Evolutionary conservation across 2,113 vertebrate species (phyloP).

Genomic region (Tinamus guttatus): DNA sequence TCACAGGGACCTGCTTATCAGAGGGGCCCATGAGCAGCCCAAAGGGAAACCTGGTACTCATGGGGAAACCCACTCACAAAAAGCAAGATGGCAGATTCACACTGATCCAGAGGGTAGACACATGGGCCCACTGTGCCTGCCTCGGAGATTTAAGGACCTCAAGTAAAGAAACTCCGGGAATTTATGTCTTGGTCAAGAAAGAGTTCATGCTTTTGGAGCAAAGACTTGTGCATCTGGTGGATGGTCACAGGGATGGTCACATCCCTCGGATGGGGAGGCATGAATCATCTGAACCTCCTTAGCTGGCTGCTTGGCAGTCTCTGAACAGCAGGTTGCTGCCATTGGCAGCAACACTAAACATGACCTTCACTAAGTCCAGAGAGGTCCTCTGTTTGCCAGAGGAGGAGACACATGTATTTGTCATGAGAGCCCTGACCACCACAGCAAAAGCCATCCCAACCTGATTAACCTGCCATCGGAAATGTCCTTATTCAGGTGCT

Average conservation of each 20-base stretch:
- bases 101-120: not conserved
- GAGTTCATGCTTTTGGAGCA: fast-evolving
- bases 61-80: not conserved
- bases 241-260: too few relatives aligned
- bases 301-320: not conserved
- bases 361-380: not conserved
- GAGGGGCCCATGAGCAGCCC: too few relatives aligned
- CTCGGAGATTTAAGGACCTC: not conserved
- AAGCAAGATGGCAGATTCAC: not conserved
- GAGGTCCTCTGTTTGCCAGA: not conserved
- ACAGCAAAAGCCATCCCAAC: not conserved
- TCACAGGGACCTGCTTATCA: too few relatives aligned
- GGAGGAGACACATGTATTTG: not conserved
- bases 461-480: not conserved
- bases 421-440: not conserved
- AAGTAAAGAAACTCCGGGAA: not conserved
- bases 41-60: too few relatives aligned
- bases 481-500: not conserved
- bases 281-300: not conserved
- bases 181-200: not conserved
- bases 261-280: too few relatives aligned
- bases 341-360: not conserved
- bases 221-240: too few relatives aligned
- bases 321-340: not conserved
- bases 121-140: fast-evolving